Evolutionary conservation across 2,113 vertebrate genomes (phyloP).

Genomic region (Microcebus griseorufus): DNA sequence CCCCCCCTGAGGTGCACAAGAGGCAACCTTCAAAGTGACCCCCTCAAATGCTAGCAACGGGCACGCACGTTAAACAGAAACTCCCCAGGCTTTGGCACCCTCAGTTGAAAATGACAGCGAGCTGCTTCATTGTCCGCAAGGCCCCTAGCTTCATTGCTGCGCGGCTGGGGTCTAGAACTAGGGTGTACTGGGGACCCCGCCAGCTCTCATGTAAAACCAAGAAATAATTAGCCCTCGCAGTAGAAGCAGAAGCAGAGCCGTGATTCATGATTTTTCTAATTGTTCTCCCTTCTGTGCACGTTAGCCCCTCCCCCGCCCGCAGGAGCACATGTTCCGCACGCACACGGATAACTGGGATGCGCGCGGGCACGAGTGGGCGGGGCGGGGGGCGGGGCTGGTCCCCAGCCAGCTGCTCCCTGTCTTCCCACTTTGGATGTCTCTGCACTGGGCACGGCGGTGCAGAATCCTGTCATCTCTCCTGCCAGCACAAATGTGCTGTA

Average conservation of each 20-base stretch:
- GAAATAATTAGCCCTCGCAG: background rate
- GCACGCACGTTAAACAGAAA: background rate
- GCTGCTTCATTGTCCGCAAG: rapidly evolving
- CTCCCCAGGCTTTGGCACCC: background rate
- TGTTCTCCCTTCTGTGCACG: background rate
- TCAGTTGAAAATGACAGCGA: rapidly evolving
- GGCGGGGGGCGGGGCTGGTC: background rate
- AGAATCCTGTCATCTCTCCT: slow-evolving; percentile 58
- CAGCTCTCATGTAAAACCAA: background rate
- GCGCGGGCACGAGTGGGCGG: background rate
- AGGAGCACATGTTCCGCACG: background rate
- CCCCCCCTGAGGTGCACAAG: rapidly evolving
- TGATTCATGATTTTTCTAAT: background rate
- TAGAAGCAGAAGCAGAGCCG: rapidly evolving
- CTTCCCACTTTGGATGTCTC: background rate
- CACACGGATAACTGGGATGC: background rate
- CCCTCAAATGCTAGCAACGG: rapidly evolving
- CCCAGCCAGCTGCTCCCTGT: background rate
- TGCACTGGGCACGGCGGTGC: background rate
- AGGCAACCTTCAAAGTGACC: rapidly evolving
- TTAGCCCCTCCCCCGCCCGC: rapidly evolving
- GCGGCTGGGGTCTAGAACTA: background rate
- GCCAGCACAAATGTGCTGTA: slow-evolving; percentile 56
- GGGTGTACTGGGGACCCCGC: rapidly evolving
- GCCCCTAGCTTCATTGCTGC: rapidly evolving